Base-by-base conservation (phyloP, 2,113 vertebrate species). In the Centropristis striata region DNA sequence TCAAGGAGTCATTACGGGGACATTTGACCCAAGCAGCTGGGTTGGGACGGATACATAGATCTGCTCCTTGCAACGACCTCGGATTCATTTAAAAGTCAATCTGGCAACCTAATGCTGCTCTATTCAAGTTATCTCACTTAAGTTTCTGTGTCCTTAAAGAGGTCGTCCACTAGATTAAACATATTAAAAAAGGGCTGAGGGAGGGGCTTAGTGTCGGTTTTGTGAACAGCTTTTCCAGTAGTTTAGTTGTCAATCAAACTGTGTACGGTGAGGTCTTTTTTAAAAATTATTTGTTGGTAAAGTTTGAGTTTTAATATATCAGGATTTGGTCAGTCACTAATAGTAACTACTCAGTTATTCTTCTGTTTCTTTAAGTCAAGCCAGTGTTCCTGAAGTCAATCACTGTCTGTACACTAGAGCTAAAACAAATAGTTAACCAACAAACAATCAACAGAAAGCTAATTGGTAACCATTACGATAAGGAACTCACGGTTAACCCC, bases 1-100 rank as follows among this genome's bases (percentile, higher is more conserved):
- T 86, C 44, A 80, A 78, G 72, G 37, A 39, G 14, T 64, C 50
- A 82, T 88, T 85, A 81, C 20, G 5, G 36, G 71, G 58, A 54
- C 32, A 81, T 75, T 28, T 60, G 74, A 78, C 50, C 42, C 21
- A 25, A 41, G 53, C 1, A 6, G 73, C 12, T 39, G 25, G 10
- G 27, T 23, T 21, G 23, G 44, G 58, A 66, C n/a, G n/a, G 41
- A 49, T 10, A 37, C 53, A 60, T 65, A 57, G 47, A 87, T 54
- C n/a, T 59, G 16, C 82, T 70, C 64, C 16, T 61, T 70, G 49
- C 25, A 66, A 64, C 9, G 21, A 71, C 42, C 69, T 84, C 41
- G 59, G 39, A 54, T 80, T 68, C 7, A 83, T 68, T 83, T 59
- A 66, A 54, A 53, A 72, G 58, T 58, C 61, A 54, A 59, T 81